Evolutionary conservation across 2,797 vertebrate species (phyloP), one percentile per base, ranked within the genome.

Genomic region (Pteropus rufus): DNA sequence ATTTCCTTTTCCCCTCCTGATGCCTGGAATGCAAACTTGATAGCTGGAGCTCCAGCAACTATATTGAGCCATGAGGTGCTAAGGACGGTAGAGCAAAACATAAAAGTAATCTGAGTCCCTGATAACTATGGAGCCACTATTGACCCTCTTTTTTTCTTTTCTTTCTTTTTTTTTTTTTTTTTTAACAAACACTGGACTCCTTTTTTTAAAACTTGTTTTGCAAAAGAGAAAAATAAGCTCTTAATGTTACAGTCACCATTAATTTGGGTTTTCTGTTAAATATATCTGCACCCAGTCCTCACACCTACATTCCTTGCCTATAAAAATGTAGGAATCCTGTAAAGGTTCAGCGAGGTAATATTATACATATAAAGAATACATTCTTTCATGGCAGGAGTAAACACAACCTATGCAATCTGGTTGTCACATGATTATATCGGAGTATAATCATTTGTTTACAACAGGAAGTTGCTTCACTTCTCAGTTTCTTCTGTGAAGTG

Each of bases 401-500:
- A 54, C 65, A 19, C 12, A 39, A 24, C 9, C 24, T 54, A 1
- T 21, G 3, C 23, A 3, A 3, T 14, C 21, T 1, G 12, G 19
- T 26, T 2, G 15, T 39, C 52, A 7, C 16, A 1, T 2, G 7
- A 41, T 21, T 3, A 23, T 4, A 4, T 1, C 6, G 11, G 60
- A n/a, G 23, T 9, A 0, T 10, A 36, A 36, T 58, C 19, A 26
- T 34, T 44, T n/a, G 41, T 15, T 84, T 14, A 39, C 36, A 15
- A 24, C 10, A 1, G 5, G 36, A 34, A 31, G 15, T 2, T 46
- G 24, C 24, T 56, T 56, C 58, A 23, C 3, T 0, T 56, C 46
- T 70, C 39, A 1, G 44, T 44, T 64, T 73, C 72, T 60, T 82
- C 69, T 62, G 24, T 7, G 44, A 72, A n/a, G 49, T 3, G 34